Evolutionary conservation across 2,797 vertebrate genomes (phyloP), one percentile per base, ranked within the genome.

Genomic region (Sebastes goodei): DNA sequence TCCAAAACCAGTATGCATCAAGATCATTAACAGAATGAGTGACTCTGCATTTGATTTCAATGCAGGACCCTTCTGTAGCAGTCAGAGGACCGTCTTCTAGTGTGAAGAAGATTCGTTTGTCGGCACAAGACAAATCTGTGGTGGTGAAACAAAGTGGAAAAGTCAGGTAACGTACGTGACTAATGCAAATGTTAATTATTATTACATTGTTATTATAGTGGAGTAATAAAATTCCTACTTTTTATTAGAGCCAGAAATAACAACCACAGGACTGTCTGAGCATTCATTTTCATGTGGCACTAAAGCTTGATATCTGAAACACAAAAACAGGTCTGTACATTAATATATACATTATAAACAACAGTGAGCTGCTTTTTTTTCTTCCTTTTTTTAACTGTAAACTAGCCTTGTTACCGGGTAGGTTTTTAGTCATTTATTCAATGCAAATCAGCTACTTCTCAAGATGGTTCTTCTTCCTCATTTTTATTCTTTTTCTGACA

Each of bases 11-110:
- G 20, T 32, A 0, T 2, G 32, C 8, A 2, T 0, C 0, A 0
- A 0, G 0, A 20, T 0, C 0, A 2, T 0, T 0, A 1, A 2
- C 0, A 4, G 1, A 0, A 35, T 0, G 0, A 7, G 0, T 0
- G 27, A 60, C 1, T 0, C 0, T 2, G 30, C 93, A 95, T 20
- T 29, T 5, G 3, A 96, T 92, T 82, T 85, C 87, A 65, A 87
- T 5, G 69, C 93, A 95, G 35, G 93, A 94, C 1, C 94, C 94
- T 52, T 92, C 94, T 5, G 0, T 3, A 10, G 27, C 76, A 3
- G n/a, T 76, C 61, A 70, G 10, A 0, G 0, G 0, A 0, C 0
- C 0, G 0, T 12, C 0, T 0, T 0, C 0, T 7, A 84, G 9
- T 3, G 0, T 0, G 60, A 92, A 80, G 1, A 0, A 0, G 38